These are phyloP conservation scores for Oscheius sp. DNA, from an alignment of 2,888 invertebrate species.

Conservation along the genomic window DNA sequence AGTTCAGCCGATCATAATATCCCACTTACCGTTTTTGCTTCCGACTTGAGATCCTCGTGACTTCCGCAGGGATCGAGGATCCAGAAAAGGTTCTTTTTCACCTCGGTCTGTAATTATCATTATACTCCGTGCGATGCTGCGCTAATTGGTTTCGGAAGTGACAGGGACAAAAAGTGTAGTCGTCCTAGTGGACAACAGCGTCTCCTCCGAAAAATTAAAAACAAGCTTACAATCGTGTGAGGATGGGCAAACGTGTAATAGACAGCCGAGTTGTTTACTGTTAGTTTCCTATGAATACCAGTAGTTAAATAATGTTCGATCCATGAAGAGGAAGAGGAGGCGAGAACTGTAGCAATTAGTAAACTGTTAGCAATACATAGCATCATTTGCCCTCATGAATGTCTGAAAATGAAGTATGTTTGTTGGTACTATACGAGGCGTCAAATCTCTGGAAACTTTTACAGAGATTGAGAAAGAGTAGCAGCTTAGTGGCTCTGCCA, in stretches of 20 bases:
- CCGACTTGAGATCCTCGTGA: not conserved
- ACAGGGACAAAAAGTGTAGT: not conserved
- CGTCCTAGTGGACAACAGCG: not conserved
- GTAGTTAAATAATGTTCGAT: conserved; percentile 9
- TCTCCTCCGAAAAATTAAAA: not conserved
- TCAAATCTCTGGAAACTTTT: not conserved
- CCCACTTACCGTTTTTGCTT: not conserved
- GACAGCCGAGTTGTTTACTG: conserved; percentile 8
- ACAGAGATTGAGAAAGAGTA: too few relatives aligned
- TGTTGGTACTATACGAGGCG: not conserved
- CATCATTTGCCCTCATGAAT: not conserved
- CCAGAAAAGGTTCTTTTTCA: conserved; percentile 10
- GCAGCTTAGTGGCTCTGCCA: too few relatives aligned
- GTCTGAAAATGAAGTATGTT: not conserved
- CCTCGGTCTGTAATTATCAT: conserved; percentile 6
- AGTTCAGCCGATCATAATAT: too few relatives aligned
- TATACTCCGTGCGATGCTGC: too few relatives aligned
- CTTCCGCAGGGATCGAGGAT: conserved; percentile 13
- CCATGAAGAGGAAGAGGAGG: conserved; percentile 2
- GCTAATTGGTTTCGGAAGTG: not conserved
- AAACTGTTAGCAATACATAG: conserved; percentile 3
- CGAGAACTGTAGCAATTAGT: not conserved
- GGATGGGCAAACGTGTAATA: conserved; percentile 21
- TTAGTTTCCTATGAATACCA: conserved; percentile 12
- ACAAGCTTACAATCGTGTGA: not conserved